Evolutionary conservation across 2,888 invertebrate genomes (phyloP), one percentile per base, ranked within the genome.

Genomic region (Sphaerophoria rueppellii): DNA sequence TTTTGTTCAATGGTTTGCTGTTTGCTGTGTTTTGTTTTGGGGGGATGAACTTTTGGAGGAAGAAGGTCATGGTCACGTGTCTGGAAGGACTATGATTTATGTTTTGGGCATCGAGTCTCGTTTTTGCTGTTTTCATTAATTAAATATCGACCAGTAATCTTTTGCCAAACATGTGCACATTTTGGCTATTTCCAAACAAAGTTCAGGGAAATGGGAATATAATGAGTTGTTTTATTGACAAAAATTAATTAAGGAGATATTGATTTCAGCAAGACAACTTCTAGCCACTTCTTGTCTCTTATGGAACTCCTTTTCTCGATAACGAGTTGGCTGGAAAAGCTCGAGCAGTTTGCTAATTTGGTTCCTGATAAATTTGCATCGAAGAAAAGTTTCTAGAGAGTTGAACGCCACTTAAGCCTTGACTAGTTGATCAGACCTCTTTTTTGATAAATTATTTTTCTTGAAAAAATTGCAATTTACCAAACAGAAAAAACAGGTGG

Each of bases 41-140:
- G 55, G 48, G 37, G 40, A 40, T 40, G 6, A 4, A 40, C 9
- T 32, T 34, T 14, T 6, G 14, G 50, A 37, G 24, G 24, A 46
- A 67, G 67, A 76, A 83, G 79, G 79, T 83, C 79, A 83, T 57
- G 83, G 83, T 43, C 83, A 79, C 83, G 79, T 79, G 83, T 61
- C 71, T 79, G 67, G 46, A 54, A 40, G 40, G 54, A 57, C 57
- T 46, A 57, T 43, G 58, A 54, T 32, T 46, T 65, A 35, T 48
- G 11, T 43, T 43, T 54, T 61, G 32, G 46, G 6, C 48, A 48
- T 65, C 6, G 37, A 11, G 16, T 9, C 9, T 9, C 4, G 9
- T 12, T 9, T 12, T 46, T n/a, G n/a, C 6, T 14, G n/a, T 16
- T 67, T 63, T 78, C 69, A 61, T 71, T 75, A 63, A 46, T 48